Evolutionary conservation across 2,888 invertebrate genomes (phyloP), one percentile per base, ranked within the genome.

Genomic region (Idaea biselata): DNA sequence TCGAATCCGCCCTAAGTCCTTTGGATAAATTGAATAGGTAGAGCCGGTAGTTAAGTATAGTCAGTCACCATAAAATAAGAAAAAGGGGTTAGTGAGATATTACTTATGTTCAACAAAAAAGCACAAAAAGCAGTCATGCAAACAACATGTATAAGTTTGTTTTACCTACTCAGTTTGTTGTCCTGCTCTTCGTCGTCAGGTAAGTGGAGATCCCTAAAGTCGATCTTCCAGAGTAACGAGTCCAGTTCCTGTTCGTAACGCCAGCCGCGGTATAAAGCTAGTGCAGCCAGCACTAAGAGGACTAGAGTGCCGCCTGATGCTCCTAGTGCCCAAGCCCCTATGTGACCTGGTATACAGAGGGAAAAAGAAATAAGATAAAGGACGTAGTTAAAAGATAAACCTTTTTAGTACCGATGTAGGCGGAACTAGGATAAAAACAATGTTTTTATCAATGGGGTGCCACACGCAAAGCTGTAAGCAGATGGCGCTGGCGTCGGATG

Each of bases 201-300:
- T 55, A 97, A 93, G 79, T 97, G 95, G 59, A 98, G 96, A 76
- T 98, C 98, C 67, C 96, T 95, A 88, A 96, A 98, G 89, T 98
- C 98, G 64, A 98, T 96, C 90, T 98, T 98, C 98, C 98, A 98
- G 55, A 98, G 93, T 55, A 98, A 89, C 62, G 97, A 97, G 82
- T 98, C 98, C 70, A 98, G 93, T 79, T 98, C 98, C 79, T 98
- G 98, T 81, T 98, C 98, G 85, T 98, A 98, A 55, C 95, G 95
- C 98, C 98, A 98, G 84, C 98, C 98, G 65, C 98, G 95, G 89
- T 96, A 97, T 14, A 97, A 91, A 0, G 97, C 94, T 63, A 97
- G 89, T 0, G 95, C 94, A n/a, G 97, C 95, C 3, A 97, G 91
- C 0, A 95, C 91, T 54, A 97, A 84, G 6, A 97, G 88, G 0